phyloP scores from a whole-genome alignment of 2,888 invertebrate genomes.

The Troides oblongomaculatus region DNA sequence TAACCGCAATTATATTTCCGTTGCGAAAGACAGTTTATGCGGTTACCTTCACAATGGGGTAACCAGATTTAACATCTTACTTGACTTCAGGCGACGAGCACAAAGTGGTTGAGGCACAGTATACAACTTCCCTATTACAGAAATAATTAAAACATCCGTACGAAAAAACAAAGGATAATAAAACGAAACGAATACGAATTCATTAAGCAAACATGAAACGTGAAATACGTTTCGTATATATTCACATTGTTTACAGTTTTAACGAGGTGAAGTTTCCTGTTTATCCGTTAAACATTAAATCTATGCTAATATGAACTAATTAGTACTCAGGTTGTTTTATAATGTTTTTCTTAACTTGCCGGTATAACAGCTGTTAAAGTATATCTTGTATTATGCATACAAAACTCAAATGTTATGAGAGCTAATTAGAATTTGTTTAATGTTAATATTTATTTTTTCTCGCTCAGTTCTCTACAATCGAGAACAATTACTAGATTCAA shows the following conservation, averaged over 20 bases:
- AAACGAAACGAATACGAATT: neutral
- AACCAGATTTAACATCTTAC: too few relatives aligned
- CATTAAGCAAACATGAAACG: neutral
- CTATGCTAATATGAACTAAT: constrained; percentile 11
- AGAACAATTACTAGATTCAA: neutral
- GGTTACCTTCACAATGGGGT: too few relatives aligned
- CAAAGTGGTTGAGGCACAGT: too few relatives aligned
- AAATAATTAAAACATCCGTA: neutral
- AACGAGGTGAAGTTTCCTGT: constrained; percentile 6
- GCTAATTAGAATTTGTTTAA: neutral
- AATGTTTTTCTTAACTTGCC: constrained; percentile 18
- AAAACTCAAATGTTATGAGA: neutral
- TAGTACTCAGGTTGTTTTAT: constrained; percentile 10
- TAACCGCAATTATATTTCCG: too few relatives aligned
- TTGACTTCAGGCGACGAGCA: too few relatives aligned
- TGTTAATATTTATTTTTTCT: neutral
- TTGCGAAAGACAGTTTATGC: too few relatives aligned
- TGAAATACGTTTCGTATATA: neutral
- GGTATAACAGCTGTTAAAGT: neutral
- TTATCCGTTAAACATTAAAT: constrained; percentile 14
- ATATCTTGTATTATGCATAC: neutral
- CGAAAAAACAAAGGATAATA: neutral
- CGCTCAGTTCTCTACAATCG: neutral
- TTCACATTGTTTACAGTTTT: constrained; percentile 14
- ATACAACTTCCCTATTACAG: too few relatives aligned